phyloP scores from a whole-genome alignment of 2,113 vertebrate species.

The Ahaetulla prasina region DNA sequence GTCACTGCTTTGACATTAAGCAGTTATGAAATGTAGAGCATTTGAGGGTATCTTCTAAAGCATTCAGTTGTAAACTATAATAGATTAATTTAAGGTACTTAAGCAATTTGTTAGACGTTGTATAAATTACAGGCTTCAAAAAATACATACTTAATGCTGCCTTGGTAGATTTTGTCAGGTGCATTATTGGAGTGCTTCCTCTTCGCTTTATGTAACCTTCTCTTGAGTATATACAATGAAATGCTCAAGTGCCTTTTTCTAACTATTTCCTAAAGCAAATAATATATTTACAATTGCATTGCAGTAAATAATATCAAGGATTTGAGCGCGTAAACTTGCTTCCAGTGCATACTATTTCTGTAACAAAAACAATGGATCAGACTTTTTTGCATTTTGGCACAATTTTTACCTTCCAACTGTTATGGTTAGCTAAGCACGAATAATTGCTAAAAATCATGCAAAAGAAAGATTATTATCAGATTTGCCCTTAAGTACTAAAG shows the following conservation, averaged over 20 bases:
- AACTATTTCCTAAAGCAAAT: constrained; percentile 17
- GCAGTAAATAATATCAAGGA: constrained; percentile 26
- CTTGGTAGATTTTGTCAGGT: constrained; percentile 32
- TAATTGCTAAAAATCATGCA: not conserved
- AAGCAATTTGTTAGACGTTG: constrained; percentile 33
- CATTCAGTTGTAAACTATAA: constrained; percentile 26
- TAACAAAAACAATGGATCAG: not conserved
- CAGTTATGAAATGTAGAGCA: constrained; percentile 38
- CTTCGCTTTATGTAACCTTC: constrained; percentile 9
- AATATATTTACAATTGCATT: constrained; percentile 40
- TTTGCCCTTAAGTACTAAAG: not conserved
- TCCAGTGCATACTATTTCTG: not conserved
- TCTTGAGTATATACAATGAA: not conserved
- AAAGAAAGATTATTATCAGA: not conserved
- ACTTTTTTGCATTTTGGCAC: not conserved
- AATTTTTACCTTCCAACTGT: not conserved
- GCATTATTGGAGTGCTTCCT: constrained; percentile 21
- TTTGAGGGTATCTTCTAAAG: constrained; percentile 36
- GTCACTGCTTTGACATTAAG: constrained; percentile 52
- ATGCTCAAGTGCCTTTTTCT: constrained; percentile 19
- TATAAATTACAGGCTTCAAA: constrained; percentile 44
- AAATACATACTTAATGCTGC: constrained; percentile 30
- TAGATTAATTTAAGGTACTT: constrained; percentile 43
- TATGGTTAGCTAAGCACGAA: not conserved
- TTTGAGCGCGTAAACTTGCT: not conserved